Conservation (phyloP, 2,888 invertebrate species). For the Neocrepidodera transversa region DNA sequence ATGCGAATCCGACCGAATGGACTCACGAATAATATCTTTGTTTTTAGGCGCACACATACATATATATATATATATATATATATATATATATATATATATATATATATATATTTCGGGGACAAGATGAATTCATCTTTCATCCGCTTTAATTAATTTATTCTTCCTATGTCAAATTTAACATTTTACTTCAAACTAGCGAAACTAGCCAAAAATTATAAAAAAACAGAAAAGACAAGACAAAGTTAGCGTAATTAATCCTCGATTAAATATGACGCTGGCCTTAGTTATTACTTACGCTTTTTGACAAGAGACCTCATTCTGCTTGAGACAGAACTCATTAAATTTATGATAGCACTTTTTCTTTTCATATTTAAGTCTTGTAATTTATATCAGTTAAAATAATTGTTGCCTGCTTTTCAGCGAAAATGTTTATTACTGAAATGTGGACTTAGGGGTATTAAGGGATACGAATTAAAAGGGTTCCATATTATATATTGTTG, state of each 20-base stretch:
- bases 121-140: background rate
- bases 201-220: too few relatives aligned
- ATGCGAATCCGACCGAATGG: constrained; percentile 7
- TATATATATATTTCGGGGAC: background rate
- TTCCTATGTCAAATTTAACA: too few relatives aligned
- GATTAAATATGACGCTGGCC: background rate
- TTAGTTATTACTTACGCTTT: background rate
- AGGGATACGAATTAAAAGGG: too few relatives aligned
- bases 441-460: background rate
- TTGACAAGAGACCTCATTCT: background rate
- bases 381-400: background rate
- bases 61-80: background rate
- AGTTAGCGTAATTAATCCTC: background rate
- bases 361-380: background rate
- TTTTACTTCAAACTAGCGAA: too few relatives aligned
- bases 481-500: too few relatives aligned
- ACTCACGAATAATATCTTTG: constrained; percentile 8
- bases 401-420: background rate
- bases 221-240: background rate
- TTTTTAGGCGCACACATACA: too few relatives aligned
- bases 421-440: background rate
- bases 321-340: background rate
- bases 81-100: too few relatives aligned
- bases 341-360: background rate
- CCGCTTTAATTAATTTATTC: background rate